Base-by-base conservation (phyloP, 1,140 invertebrate species). In the Steinernema khuongi region DNA sequence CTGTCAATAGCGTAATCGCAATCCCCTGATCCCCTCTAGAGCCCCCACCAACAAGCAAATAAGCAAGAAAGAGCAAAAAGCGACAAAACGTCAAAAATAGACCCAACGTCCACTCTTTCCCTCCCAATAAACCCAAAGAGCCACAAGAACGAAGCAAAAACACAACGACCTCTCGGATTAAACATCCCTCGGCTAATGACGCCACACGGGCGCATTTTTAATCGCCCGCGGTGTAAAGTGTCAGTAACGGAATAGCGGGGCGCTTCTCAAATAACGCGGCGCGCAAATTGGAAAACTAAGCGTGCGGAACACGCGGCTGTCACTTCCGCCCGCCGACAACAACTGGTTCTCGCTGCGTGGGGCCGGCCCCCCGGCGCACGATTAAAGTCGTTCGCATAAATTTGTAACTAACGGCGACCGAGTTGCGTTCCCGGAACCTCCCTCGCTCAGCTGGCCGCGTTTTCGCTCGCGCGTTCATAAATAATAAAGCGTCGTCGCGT, bases 401-500 rank as follows among this genome's bases (percentile, higher is more conserved):
- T 60, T 60, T 60, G 11, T 60, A 60, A 60, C 50, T 26, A 60
- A 26, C 26, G 7, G 50, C 7, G n/a, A 41, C 36, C 22, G 50
- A 60, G 50, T 60, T 60, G 50, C 50, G 11, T 60, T 60, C 22
- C 19, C 4, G 2, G 50, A 60, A 4, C 19, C 26, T 60, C 19
- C 22, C 19, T 4, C 11, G 4, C 50, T 60, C 50, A 60, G 50
- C 36, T 41, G 36, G 36, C 7, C 50, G 50, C 50, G 11, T 60
- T 60, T 22, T 22, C 50, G 50, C 50, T 14, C 50, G 26, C 26
- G 50, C 26, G 50, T 60, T 60, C 50, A 60, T 60, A 60, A 60
- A 60, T 60, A 60, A 60, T 60, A 60, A 22, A 60, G 50, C 50
- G 50, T n/a, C 50, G 50, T 60, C 50, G 50, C 50, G 50, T 60